Evolutionary conservation across 1,140 invertebrate species (phyloP).

Genomic region (Ceratosolen solmsi): DNA sequence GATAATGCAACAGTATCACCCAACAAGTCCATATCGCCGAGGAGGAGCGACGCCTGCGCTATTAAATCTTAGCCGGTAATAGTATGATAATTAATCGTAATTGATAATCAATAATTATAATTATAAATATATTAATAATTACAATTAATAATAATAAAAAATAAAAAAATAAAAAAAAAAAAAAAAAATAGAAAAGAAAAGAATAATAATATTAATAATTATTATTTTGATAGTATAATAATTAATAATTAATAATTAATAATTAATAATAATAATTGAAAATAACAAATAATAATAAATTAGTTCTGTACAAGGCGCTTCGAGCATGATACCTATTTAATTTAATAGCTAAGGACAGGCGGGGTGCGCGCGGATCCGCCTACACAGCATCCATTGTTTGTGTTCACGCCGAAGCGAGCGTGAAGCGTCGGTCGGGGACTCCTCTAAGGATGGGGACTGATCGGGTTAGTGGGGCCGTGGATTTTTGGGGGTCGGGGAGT

Average conservation of each 20-base stretch:
- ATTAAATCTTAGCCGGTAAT: constrained; percentile 6
- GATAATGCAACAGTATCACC: constrained; percentile 60
- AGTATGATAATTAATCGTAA: constrained; percentile 25
- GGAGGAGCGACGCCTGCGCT: neutral
- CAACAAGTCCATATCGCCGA: neutral
- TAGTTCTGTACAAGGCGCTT: constrained; percentile 73
- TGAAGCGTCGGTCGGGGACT: neutral
- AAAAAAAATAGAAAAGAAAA: neutral
- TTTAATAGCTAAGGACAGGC: constrained; percentile 62
- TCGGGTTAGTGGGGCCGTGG: too few species aligned
- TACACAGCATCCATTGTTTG: constrained; percentile 63
- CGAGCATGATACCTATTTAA: constrained; percentile 66
- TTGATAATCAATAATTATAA: constrained; percentile 21
- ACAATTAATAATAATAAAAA: neutral
- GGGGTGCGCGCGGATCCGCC: constrained; percentile 53
- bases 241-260: constrained; percentile 54
- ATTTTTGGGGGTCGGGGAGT: too few species aligned
- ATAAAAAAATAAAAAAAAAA: neutral
- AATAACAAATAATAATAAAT: constrained; percentile 74
- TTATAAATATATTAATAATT: constrained; percentile 41
- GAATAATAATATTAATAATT: neutral
- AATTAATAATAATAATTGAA: constrained; percentile 58
- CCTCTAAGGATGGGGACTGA: too few species aligned
- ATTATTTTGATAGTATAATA: constrained; percentile 47
- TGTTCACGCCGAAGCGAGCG: neutral